Evolutionary conservation across 2,888 invertebrate genomes (phyloP), one percentile per base, ranked within the genome.

Genomic region (Brachyopa scutellaris): DNA sequence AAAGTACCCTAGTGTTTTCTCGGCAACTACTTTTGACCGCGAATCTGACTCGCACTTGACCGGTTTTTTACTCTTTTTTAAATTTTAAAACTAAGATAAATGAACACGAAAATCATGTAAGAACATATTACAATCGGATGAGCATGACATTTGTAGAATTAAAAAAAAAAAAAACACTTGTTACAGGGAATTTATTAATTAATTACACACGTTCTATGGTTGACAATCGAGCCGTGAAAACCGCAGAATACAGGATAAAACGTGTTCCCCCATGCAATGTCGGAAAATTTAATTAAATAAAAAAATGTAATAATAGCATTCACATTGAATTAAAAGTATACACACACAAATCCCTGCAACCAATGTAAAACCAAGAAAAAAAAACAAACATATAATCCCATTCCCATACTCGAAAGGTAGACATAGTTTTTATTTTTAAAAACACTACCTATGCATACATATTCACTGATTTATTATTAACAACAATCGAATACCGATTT

Each of bases 401-500:
- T 45, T 53, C 21, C 21, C 13, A 62, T 9, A 33, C 3, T 13
- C 29, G 31, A 23, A 17, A 26, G 29, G 29, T 36, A 36, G 13
- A 42, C 51, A 62, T 23, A 19, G 17, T 33, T 17, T 49, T 49
- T 61, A 31, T 15, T 66, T 51, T 74, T 51, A 33, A 19, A 42
- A 47, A 26, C 40, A 23, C n/a, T 23, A n/a, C n/a, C n/a, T n/a
- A n/a, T n/a, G n/a, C n/a, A n/a, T n/a, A n/a, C n/a, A n/a, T 40
- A 53, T 31, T 23, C 23, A 49, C 45, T 69, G 62, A 80, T 74
- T 80, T 69, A 80, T 80, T 80, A 80, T 51, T 42, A 69, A 51
- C 42, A 62, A 55, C 49, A 62, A 69, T 42, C 49, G 55, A 36
- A 38, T 29, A 45, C 38, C 13, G 15, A 61, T 33, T 59, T 31